Base-by-base conservation (phyloP, 1,140 invertebrate genomes). In the Phocides pigmalion region DNA sequence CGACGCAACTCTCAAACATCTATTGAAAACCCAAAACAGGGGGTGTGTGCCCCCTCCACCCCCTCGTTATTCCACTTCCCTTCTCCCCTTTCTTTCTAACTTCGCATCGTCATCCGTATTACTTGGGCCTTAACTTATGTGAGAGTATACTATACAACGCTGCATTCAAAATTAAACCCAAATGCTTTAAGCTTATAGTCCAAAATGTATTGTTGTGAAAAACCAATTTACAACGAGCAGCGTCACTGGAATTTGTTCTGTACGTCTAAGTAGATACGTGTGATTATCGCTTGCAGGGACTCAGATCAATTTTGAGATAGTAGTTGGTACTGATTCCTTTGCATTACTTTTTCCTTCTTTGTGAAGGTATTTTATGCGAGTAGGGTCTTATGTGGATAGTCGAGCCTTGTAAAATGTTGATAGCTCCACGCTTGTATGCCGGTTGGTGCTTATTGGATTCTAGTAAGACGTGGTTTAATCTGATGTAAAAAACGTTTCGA, bases 1-100 rank as follows among this genome's bases (percentile, higher is more conserved):
- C 75, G 62, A 72, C 67, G 73, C 74, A 87, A 80, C 82, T 89
- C 76, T 81, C 80, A 84, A 85, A 87, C 84, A 88, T 89, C 88
- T 86, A 89, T 89, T 90, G 88, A 90, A 90, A 89, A 86, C 87
- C 86, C 88, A 81, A 90, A 90, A 89, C 86, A 82, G 84, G 85
- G 83, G 79, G 81, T 73, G 72, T 75, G 61, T 66, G 50, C 64
- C 64, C 67, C 62, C 73, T 51, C 70, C 66, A 22, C 68, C 77
- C 79, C 78, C 83, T 82, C 84, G 81, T 86, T 83, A 84, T 81
- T 75, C 74, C 75, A 81, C 79, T 80, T 82, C 73, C 74, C 79
- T 65, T 82, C 84, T 79, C 87, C 88, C 85, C 83, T 88, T 89
- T 89, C 86, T 89, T 89, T 89, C 88, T 87, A 89, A 89, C 77